Evolutionary conservation across 2,888 invertebrate species (phyloP), one percentile per base, ranked within the genome.

Genomic region (Plebejus anna): DNA sequence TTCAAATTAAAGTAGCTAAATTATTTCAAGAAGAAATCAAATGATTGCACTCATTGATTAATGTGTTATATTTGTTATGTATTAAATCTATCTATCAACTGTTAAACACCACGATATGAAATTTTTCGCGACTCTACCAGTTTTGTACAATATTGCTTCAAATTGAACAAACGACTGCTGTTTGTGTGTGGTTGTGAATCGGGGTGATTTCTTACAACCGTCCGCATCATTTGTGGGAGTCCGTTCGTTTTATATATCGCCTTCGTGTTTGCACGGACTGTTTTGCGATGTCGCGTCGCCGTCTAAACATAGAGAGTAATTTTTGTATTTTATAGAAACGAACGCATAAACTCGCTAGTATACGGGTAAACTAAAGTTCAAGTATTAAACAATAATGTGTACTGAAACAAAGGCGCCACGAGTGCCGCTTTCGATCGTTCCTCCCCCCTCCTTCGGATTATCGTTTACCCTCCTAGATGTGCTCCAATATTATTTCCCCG

Each of bases 401-500:
- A 28, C 61, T 61, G 61, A 61, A 61, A 61, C 61, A 28, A 61
- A 61, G 28, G 61, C 28, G 61, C 61, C 61, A 22, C 22, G 61
- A 28, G 22, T 61, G 28, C 61, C 9, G 28, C 61, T 61, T 28
- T 61, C 22, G 28, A 61, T 61, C 61, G 61, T 11, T 61, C 1
- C 59, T 11, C 61, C 61, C 61, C 22, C 61, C 22, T 61, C 70
- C 70, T 70, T 70, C 38, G 13, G 70, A 70, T 70, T 71, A 71
- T 42, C n/a, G 28, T 71, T 71, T 36, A 66, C 66, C 66, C 66
- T 66, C 66, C 66, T 66, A 66, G 66, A 71, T 71, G 71, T 71
- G 66, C 32, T 66, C n/a, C 42, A 71, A 75, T 32, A 57, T 59
- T 75, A 55, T 75, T 75, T 71, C 42, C 71, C 38, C 42, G 42